Conservation (phyloP, 2,888 invertebrate genomes). For the Octonoba sinensis region DNA sequence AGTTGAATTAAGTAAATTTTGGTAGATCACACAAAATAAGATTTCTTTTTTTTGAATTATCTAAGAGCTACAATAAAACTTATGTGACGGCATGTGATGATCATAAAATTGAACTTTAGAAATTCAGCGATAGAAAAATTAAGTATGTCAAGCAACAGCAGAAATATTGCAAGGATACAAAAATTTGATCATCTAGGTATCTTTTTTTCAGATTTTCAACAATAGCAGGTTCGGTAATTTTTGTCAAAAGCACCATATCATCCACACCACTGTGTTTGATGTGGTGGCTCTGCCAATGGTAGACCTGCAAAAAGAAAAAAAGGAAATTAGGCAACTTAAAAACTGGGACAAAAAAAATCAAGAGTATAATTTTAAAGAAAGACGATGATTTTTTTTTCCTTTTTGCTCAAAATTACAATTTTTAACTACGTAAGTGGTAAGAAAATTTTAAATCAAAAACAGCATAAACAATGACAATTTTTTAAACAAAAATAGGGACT, state of each 20-base stretch:
- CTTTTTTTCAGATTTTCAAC: conserved; percentile 79
- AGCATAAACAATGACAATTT: too few relatives aligned
- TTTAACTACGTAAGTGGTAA: too few relatives aligned
- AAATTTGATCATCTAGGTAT: conserved; percentile 78
- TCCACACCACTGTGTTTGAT: conserved; percentile 80
- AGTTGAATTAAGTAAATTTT: background rate
- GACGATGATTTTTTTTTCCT: background rate
- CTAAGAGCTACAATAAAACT: too few relatives aligned
- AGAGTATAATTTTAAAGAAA: background rate
- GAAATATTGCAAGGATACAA: conserved; percentile 74
- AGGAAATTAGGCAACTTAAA: background rate
- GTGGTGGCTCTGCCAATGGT: conserved; percentile 81
- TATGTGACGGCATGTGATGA: too few relatives aligned
- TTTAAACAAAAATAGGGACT: too few relatives aligned
- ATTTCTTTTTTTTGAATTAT: too few relatives aligned
- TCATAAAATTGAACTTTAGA: too few relatives aligned
- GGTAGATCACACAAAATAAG: background rate
- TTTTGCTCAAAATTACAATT: too few relatives aligned
- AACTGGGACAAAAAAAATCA: background rate
- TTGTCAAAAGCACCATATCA: conserved; percentile 79
- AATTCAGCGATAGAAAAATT: too few relatives aligned
- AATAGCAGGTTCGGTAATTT: conserved; percentile 77
- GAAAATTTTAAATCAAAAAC: too few relatives aligned
- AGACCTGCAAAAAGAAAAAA: conserved; percentile 72
- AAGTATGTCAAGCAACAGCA: too few relatives aligned